Conservation (phyloP, 2,888 invertebrate genomes). For the Leptinotarsa haldemani region DNA sequence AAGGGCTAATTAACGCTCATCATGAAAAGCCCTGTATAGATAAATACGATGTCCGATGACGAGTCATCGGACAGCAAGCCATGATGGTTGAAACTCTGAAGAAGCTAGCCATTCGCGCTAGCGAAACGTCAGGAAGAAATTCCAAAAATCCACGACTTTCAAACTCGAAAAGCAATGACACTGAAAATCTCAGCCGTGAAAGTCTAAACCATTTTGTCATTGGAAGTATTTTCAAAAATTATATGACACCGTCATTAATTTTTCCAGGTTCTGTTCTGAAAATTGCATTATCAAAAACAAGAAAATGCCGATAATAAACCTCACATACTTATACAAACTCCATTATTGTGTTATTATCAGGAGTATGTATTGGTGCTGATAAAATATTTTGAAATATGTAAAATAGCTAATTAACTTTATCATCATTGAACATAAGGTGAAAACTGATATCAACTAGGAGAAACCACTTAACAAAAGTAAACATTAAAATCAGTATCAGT, state of each 20-base stretch:
- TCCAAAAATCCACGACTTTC: too few species aligned
- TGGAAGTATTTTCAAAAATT: too few species aligned
- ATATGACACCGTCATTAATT: neutral
- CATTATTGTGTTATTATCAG: neutral
- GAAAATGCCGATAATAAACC: neutral
- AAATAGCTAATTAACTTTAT: conserved; percentile 3
- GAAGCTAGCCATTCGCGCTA: too few species aligned
- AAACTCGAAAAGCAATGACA: too few species aligned
- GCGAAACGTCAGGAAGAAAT: too few species aligned
- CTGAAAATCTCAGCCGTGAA: too few species aligned
- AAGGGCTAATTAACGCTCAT: too few species aligned
- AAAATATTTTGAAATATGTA: conserved; percentile 12
- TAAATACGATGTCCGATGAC: too few species aligned
- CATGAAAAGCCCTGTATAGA: too few species aligned
- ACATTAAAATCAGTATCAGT: neutral
- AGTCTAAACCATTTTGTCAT: too few species aligned
- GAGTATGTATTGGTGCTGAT: neutral
- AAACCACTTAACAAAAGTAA: neutral
- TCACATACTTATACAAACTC: neutral
- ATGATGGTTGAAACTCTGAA: too few species aligned
- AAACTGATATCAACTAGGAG: neutral
- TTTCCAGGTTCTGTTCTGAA: neutral
- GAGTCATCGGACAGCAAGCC: too few species aligned
- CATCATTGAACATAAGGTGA: neutral
- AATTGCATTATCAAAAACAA: neutral